Percentiles rank a stretch among this genome's conserved stretches.
phyloP scores from a whole-genome alignment of 1,140 invertebrate species.

The Plutomurus gul region DNA sequence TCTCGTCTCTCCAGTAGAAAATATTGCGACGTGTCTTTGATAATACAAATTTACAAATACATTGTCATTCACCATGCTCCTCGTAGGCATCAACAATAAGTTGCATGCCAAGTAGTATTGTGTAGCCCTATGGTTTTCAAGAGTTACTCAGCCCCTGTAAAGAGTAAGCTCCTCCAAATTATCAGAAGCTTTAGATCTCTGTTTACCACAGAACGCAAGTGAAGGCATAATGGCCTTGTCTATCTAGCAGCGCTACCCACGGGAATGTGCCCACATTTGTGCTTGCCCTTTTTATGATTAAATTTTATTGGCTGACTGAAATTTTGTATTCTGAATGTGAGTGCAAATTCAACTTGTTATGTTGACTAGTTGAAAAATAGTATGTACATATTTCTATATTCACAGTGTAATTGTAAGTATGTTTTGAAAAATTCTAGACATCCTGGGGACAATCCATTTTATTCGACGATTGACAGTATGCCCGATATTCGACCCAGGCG shows the following conservation, averaged over 20 bases:
- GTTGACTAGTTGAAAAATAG: neutral
- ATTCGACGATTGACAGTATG: conserved; percentile 99
- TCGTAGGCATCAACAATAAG: neutral
- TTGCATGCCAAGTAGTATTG: neutral
- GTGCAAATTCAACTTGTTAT: neutral
- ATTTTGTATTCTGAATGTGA: no score
- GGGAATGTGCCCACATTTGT: no score
- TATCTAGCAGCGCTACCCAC: no score
- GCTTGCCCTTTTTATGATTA: no score
- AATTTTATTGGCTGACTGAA: no score
- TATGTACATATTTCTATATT: neutral
- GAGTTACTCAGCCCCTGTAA: neutral
- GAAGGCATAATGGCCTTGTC: no score
- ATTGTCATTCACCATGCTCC: neutral
- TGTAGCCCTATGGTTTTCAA: neutral
- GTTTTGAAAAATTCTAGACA: conserved; percentile 65
- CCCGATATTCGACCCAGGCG: conserved; percentile 94
- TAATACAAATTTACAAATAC: neutral
- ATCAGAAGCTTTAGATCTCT: no score
- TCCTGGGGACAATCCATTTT: conserved; percentile 95
- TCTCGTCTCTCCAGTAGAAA: neutral
- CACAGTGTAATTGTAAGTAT: neutral
- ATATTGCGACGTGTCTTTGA: neutral
- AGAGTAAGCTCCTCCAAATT: neutral
- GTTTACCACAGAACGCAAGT: no score